These are phyloP conservation scores for Thripadectes ignobilis DNA, from an alignment of 2,797 vertebrate species.

Conservation along the genomic window DNA sequence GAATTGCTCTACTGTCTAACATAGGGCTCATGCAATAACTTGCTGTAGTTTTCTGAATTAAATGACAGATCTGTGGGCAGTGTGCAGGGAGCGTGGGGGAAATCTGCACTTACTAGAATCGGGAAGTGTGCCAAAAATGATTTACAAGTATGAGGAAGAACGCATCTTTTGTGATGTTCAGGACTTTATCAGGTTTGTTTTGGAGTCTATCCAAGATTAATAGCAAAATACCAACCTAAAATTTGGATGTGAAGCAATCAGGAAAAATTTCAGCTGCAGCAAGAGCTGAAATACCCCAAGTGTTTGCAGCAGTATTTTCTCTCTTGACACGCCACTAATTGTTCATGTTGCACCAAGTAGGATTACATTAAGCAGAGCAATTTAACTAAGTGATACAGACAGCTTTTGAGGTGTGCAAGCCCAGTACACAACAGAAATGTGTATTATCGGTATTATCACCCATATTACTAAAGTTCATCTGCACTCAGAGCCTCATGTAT, in stretches of 20 bases:
- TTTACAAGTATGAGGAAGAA: slow-evolving; percentile 18
- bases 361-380: not conserved
- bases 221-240: not conserved
- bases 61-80: not conserved
- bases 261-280: not conserved
- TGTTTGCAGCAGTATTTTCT: not conserved
- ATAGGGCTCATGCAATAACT: not conserved
- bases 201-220: slow-evolving; percentile 43
- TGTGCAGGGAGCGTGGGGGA: not conserved
- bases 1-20: not conserved
- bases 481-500: not conserved
- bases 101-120: not conserved
- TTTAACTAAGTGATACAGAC: not conserved
- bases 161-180: slow-evolving; percentile 7
- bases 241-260: not conserved
- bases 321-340: not conserved
- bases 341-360: not conserved
- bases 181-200: slow-evolving; percentile 38
- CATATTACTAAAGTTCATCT: not conserved
- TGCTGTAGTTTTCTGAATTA: not conserved
- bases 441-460: not conserved
- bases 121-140: slow-evolving; percentile 6
- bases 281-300: not conserved
- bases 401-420: not conserved
- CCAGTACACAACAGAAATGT: not conserved